phyloP scores from a whole-genome alignment of 2,888 invertebrate species.

The Plebejus anna region DNA sequence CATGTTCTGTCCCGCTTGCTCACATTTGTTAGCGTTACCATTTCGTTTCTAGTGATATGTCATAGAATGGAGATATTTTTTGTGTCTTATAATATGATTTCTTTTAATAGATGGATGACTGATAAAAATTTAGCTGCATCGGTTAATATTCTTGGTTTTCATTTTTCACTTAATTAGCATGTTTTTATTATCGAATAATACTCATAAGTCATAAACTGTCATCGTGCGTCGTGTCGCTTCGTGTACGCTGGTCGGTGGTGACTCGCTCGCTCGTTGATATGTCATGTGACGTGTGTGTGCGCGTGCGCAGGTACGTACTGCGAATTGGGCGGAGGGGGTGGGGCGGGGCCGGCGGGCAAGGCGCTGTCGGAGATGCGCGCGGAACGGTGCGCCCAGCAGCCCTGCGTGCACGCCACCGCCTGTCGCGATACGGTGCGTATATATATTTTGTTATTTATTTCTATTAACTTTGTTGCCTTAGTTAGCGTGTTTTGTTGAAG shows the following conservation, averaged over 20 bases:
- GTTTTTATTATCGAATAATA: background rate
- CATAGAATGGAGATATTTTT: background rate
- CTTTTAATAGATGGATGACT: background rate
- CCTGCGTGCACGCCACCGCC: constrained; percentile 79
- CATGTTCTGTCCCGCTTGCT: constrained; percentile 20
- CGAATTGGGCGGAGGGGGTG: constrained; percentile 66
- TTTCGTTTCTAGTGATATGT: background rate
- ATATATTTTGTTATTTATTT: background rate
- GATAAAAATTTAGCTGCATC: background rate
- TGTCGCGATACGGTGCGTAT: constrained; percentile 84
- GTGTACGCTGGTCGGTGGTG: background rate
- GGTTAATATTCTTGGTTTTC: background rate
- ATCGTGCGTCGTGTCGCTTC: constrained; percentile 12
- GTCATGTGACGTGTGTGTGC: constrained; percentile 61
- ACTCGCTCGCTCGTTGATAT: background rate
- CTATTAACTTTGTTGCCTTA: no score
- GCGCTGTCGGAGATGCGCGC: constrained; percentile 63
- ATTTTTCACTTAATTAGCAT: background rate
- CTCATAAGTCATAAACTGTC: background rate
- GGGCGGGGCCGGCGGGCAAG: constrained; percentile 62
- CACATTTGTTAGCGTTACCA: constrained; percentile 2
- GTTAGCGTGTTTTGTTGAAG: background rate
- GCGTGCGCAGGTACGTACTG: constrained; percentile 69
- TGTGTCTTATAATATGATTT: background rate
- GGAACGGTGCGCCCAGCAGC: constrained; percentile 50